Evolutionary conservation across 2,888 invertebrate genomes (phyloP), one percentile per base, ranked within the genome.

Genomic region (Parnassius orleans): DNA sequence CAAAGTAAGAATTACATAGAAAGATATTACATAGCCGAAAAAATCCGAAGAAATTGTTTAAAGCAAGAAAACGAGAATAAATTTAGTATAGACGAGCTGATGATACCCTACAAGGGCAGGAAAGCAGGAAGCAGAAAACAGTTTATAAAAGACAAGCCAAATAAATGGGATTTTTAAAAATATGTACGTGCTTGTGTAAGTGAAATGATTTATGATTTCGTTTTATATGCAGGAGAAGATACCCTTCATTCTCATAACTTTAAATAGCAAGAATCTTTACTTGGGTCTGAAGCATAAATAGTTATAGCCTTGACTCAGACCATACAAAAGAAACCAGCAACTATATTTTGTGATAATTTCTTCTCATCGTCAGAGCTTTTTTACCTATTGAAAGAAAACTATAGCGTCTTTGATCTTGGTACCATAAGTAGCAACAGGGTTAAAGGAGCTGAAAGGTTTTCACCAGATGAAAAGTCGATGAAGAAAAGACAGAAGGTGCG

Each of bases 151-250:
- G 72, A 76, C 7, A 83, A 80, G 60, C 79, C 79, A 0, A 71
- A 66, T 10, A 79, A 80, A 61, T 82, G 77, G 77, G 80, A 80
- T 76, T 77, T 46, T 15, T 80, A 82, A 70, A 73, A 76, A 43
- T 77, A 73, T 66, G 75, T 76, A 2, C 48, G 78, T 19, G 74
- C 77, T 50, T 78, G 79, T 7, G 69, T 77, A 12, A 70, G 72
- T 42, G 81, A 79, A 2, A 72, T 81, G 24, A 74, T 79, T 44
- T 83, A 79, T 59, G 79, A 81, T 63, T 81, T 80, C 65, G 41
- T 78, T 9, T 43, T 74, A 0, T 80, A 80, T 65, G 73, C 24
- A 2, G 24, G 70, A 12, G 79, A 77, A 3, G 72, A 75, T 42
- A 78, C 75, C 11, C 79, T 79, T 57, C 24, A 71, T 9, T 66